Conservation (phyloP, 2,888 invertebrate genomes). For the Zeuzera pyrina region DNA sequence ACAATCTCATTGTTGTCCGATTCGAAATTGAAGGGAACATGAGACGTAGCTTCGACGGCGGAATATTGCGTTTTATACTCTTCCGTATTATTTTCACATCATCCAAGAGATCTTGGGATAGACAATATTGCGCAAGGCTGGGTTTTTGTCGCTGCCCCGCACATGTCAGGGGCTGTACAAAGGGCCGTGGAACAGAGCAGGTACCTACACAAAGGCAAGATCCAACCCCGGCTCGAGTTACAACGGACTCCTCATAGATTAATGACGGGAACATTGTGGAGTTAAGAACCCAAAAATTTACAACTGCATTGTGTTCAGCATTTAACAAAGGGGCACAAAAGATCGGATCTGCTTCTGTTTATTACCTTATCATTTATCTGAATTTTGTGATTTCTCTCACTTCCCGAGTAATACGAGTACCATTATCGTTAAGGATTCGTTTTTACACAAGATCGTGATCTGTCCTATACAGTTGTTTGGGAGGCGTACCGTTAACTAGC, state of each 20-base stretch:
- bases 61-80: constrained; percentile 42
- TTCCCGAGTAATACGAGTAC: constrained; percentile 57
- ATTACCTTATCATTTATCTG: constrained; percentile 66
- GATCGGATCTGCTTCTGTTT: constrained; percentile 67
- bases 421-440: constrained; percentile 46
- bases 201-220: constrained; percentile 54
- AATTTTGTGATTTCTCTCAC: constrained; percentile 59
- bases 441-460: constrained; percentile 32
- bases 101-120: constrained; percentile 41
- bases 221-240: constrained; percentile 62
- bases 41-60: constrained; percentile 21
- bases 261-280: constrained; percentile 67
- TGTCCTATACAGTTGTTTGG: constrained; percentile 52
- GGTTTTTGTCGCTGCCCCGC: constrained; percentile 56
- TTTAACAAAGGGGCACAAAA: constrained; percentile 60
- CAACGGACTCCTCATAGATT: constrained; percentile 61
- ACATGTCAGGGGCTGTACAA: constrained; percentile 63
- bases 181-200: constrained; percentile 51
- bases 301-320: constrained; percentile 61
- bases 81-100: constrained; percentile 57
- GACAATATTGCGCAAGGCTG: constrained; percentile 60
- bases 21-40: constrained; percentile 29
- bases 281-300: constrained; percentile 71
- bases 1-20: constrained; percentile 25
- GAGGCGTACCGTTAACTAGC: constrained; percentile 57